These are phyloP conservation scores for Colaptes auratus DNA, from an alignment of 2,113 vertebrate species.

Conservation along the genomic window DNA sequence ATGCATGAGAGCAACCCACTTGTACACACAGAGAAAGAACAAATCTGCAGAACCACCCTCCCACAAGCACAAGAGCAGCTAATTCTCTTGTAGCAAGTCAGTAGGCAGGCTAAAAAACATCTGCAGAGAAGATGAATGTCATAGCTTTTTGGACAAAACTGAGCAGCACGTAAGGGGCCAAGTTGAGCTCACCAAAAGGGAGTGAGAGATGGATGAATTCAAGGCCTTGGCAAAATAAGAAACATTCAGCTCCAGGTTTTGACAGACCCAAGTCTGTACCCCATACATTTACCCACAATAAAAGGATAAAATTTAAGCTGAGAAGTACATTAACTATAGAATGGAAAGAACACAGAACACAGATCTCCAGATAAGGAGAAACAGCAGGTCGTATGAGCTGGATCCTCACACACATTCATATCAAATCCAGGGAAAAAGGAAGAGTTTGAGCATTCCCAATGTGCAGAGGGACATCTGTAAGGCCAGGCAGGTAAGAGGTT, in stretches of 20 bases:
- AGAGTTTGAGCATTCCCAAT: background rate
- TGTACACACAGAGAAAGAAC: background rate
- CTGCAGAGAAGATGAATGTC: background rate
- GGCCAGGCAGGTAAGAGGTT: background rate
- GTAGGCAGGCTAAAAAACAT: background rate
- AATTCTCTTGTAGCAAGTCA: background rate
- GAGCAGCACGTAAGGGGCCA: rapidly evolving
- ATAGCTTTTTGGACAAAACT: background rate
- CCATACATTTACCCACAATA: rapidly evolving
- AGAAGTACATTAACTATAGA: background rate
- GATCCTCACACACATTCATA: background rate
- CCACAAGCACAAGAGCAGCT: background rate
- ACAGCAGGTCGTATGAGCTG: background rate
- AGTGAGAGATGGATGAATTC: background rate
- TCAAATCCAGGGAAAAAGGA: background rate
- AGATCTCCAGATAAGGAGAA: background rate
- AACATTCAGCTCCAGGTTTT: background rate
- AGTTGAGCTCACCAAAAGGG: background rate
- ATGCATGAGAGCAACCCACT: background rate
- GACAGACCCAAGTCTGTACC: background rate
- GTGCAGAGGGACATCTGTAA: background rate
- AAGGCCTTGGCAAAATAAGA: background rate
- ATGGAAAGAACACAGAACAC: background rate
- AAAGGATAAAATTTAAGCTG: background rate
- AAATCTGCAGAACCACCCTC: background rate